These are phyloP conservation scores for Heliconius hewitsoni DNA, from an alignment of 1,140 invertebrate genomes.

Conservation along the genomic window DNA sequence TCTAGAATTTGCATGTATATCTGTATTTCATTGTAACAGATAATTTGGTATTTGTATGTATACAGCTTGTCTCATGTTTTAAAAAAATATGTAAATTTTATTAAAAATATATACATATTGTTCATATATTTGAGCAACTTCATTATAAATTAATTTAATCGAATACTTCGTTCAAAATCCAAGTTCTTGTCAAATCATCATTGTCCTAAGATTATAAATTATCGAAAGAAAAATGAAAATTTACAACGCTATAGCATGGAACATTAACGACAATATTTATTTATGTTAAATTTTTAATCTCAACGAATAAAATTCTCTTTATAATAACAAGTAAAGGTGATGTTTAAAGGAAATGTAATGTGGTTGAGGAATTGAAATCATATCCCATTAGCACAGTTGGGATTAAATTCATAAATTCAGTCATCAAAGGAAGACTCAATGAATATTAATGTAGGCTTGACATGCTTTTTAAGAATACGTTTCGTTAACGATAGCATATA, in stretches of 20 bases:
- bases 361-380: background rate
- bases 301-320: background rate
- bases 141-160: background rate
- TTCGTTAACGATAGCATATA: background rate
- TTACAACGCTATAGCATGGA: no score
- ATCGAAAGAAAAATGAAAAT: no score
- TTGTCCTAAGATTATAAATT: no score
- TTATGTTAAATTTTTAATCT: background rate
- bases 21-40: no score
- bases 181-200: background rate
- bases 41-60: no score
- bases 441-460: conserved; percentile 5
- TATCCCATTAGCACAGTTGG: background rate
- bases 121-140: background rate
- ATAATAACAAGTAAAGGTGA: background rate
- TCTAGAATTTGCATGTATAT: no score
- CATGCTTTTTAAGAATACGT: background rate
- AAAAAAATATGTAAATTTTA: no score
- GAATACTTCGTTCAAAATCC: background rate
- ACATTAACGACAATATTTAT: background rate
- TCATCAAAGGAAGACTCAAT: background rate
- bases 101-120: no score
- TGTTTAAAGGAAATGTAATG: background rate
- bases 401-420: conserved; percentile 3
- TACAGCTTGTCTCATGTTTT: no score